Conservation (phyloP, 2,113 vertebrate species). For the Eubucco bourcierii region DNA sequence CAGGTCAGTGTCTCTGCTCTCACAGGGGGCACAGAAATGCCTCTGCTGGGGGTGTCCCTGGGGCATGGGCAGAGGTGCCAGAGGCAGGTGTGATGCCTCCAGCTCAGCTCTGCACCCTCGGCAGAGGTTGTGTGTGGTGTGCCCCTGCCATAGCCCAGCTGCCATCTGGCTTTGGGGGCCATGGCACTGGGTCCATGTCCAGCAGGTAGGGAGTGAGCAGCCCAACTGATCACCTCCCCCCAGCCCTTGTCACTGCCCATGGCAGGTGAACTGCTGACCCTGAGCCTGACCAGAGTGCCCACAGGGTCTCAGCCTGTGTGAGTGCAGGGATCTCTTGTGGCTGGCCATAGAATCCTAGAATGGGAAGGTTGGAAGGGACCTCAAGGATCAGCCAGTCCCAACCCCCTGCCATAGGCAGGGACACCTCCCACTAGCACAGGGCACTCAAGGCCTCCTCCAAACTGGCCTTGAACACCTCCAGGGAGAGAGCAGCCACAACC, state of each 20-base stretch:
- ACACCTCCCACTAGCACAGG: no score
- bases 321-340: fast-evolving
- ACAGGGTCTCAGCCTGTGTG: fast-evolving
- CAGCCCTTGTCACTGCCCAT: not conserved
- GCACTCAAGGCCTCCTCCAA: no score
- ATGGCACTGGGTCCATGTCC: not conserved
- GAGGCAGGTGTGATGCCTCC: not conserved
- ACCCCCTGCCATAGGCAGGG: no score
- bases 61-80: not conserved
- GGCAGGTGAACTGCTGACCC: not conserved
- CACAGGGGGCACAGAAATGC: not conserved
- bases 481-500: no score
- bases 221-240: not conserved
- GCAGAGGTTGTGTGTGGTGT: no score
- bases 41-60: not conserved
- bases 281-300: not conserved
- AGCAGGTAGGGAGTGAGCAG: not conserved
- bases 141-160: fast-evolving
- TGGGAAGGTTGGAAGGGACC: no score
- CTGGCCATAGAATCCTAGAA: no score
- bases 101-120: not conserved
- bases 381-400: no score
- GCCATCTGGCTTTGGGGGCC: not conserved
- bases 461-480: no score
- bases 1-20: not conserved